phyloP scores from a whole-genome alignment of 2,113 vertebrate genomes.

The Glaucomys volans region DNA sequence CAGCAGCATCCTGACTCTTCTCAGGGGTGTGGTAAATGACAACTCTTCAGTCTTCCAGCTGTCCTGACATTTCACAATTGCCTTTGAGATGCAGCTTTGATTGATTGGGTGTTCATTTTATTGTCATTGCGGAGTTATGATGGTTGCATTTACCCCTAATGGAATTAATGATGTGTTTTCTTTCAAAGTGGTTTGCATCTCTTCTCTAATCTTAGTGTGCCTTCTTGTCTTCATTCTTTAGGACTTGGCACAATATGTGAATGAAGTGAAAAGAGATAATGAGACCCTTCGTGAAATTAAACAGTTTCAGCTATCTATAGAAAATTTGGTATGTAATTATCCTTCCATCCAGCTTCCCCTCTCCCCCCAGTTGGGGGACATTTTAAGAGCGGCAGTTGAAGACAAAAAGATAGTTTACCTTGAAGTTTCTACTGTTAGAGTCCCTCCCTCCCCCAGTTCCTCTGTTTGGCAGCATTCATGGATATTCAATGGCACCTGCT shows the following conservation, averaged over 20 bases:
- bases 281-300: conserved; percentile 97
- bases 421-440: not conserved
- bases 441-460: accelerated
- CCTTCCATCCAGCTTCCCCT: not conserved
- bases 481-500: not conserved
- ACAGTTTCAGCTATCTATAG: conserved; percentile 98
- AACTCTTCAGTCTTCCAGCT: conserved; percentile 43
- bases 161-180: conserved; percentile 65
- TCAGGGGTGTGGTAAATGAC: not conserved
- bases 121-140: conserved; percentile 47
- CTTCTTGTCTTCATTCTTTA: conserved; percentile 82
- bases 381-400: conserved; percentile 19
- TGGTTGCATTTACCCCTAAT: not conserved
- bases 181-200: conserved; percentile 14
- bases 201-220: conserved; percentile 18
- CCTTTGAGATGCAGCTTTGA: conserved; percentile 47
- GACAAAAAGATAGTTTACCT: conserved; percentile 35
- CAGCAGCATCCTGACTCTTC: not conserved
- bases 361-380: not conserved
- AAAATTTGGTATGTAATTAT: conserved; percentile 93
- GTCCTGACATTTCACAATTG: conserved; percentile 9
- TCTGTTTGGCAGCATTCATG: not conserved
- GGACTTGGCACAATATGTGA: conserved; percentile 99
- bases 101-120: conserved; percentile 44
- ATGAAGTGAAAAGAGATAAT: conserved; percentile 99